Conservation (phyloP, 2,888 invertebrate genomes). For the Julus scanicus region DNA sequence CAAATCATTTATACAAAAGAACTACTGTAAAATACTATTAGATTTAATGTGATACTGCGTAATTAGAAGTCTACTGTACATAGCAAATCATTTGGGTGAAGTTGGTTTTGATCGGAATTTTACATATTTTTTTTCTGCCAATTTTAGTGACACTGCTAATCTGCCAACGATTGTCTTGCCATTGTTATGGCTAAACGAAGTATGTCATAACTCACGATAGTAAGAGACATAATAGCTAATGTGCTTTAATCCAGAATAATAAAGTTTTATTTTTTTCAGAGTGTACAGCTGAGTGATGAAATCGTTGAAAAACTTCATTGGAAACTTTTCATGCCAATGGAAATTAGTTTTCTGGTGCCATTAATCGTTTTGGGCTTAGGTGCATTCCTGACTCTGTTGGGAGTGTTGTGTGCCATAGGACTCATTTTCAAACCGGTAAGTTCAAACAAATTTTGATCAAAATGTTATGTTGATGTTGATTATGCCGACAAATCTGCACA, state of each 20-base stretch:
- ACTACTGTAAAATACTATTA: too few species aligned
- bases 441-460: neutral
- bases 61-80: too few species aligned
- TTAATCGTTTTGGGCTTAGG: slow-evolving; percentile 47
- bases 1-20: too few species aligned
- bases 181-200: slow-evolving; percentile 54
- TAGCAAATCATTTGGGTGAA: too few species aligned
- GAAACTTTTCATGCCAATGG: slow-evolving; percentile 44
- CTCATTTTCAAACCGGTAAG: slow-evolving; percentile 53
- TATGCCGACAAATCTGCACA: neutral
- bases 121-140: neutral
- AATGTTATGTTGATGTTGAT: neutral
- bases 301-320: slow-evolving; percentile 38
- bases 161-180: slow-evolving; percentile 54
- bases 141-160: slow-evolving; percentile 49
- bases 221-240: neutral
- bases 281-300: slow-evolving; percentile 47
- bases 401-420: slow-evolving; percentile 50
- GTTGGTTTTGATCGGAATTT: too few species aligned
- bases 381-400: slow-evolving; percentile 23
- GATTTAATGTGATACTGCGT: too few species aligned
- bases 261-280: slow-evolving; percentile 46
- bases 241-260: neutral
- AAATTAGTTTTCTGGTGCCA: slow-evolving; percentile 44
- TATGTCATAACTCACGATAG: neutral